Evolutionary conservation across 2,888 invertebrate species (phyloP), one percentile per base, ranked within the genome.

Genomic region (Nomada hirtipes): DNA sequence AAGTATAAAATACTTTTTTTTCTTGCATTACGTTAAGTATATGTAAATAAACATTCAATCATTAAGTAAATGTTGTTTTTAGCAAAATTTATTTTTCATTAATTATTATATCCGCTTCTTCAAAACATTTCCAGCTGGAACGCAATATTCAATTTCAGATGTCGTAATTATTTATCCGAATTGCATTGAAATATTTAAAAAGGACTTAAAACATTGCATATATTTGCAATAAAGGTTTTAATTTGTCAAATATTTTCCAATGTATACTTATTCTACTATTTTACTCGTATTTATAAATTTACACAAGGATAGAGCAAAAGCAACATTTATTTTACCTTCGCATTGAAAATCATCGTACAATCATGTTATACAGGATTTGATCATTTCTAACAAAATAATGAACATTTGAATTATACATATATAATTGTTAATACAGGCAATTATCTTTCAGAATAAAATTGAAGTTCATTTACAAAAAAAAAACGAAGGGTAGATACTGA

Each of bases 1-100:
- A 68, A 86, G 68, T 75, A 76, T 60, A 73, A 79, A 23, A 70
- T 59, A 79, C 44, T 78, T 80, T 64, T 74, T 74, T 71, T 18
- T 60, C 29, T 44, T 71, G 26, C 64, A 79, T 79, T 84, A 76
- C 79, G 20, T 72, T 81, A 55, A 82, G 15, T 76, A 60, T 69
- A 78, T 78, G 57, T 81, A 83, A 70, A 71, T 60, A 82, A 69
- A 63, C 50, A 74, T 67, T 57, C 63, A 11, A 76, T 61, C 44
- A 81, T 69, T 59, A 36, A 69, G 67, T 61, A 47, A 73, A 44
- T 53, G 52, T 72, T 42, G 67, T 53, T 83, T 74, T 57, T 20
- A 63, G 18, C 44, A 2, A 50, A 55, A 23, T 36, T 63, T 68
- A 26, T 68, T 23, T 72, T 72, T 59, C 26, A 50, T 4, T n/a